Percentiles rank a stretch among this genome's conserved stretches.
phyloP scores from a whole-genome alignment of 2,888 invertebrate genomes.

The Pharmacophagus antenor region DNA sequence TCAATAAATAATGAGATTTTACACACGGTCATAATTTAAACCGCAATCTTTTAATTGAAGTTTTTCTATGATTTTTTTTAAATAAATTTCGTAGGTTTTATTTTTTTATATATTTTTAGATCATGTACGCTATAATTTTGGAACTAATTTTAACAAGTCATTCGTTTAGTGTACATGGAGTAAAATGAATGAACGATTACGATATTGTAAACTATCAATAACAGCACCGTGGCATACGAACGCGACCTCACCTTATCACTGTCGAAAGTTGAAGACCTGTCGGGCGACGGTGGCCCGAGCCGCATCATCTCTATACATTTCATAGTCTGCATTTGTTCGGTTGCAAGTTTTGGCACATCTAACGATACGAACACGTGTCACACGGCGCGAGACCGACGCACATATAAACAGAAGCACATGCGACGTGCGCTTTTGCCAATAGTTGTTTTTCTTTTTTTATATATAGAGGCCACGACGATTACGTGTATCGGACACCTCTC shows the following conservation, averaged over 20 bases:
- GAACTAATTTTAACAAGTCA: not conserved
- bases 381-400: constrained; percentile 26
- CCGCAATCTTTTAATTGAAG: not conserved
- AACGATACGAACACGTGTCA: constrained; percentile 30
- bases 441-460: constrained; percentile 45
- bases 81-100: not conserved
- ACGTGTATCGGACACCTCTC: constrained; percentile 59
- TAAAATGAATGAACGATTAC: constrained; percentile 13
- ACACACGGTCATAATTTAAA: constrained; percentile 1
- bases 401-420: constrained; percentile 43
- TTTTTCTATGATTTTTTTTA: not conserved
- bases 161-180: not conserved
- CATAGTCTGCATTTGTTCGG: constrained; percentile 65
- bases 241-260: constrained; percentile 62
- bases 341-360: constrained; percentile 33
- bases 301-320: constrained; percentile 77
- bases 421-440: constrained; percentile 38
- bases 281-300: constrained; percentile 56
- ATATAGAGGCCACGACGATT: constrained; percentile 65
- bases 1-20: not conserved
- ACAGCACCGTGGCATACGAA: constrained; percentile 14
- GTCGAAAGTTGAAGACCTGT: constrained; percentile 63
- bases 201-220: constrained; percentile 11
- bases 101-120: not conserved
- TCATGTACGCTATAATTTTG: not conserved